phyloP scores from a whole-genome alignment of 2,113 vertebrate genomes.

The Misgurnus anguillicaudatus region DNA sequence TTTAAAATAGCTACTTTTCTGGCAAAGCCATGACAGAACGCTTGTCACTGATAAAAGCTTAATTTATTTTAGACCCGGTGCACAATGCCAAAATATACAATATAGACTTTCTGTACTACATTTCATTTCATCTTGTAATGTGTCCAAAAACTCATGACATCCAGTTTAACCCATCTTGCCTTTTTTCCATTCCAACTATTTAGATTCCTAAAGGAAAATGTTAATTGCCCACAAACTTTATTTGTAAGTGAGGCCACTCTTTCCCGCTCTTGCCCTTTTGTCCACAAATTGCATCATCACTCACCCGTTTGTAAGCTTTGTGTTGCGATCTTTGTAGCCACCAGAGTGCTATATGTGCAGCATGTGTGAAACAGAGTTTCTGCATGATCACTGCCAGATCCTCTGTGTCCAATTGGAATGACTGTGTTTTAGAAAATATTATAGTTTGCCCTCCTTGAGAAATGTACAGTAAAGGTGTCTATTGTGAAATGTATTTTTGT shows the following conservation, averaged over 20 bases:
- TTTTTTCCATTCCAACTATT: slow-evolving; percentile 77
- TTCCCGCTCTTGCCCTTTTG: slow-evolving; percentile 63
- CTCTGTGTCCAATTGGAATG: slow-evolving; percentile 26
- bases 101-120: slow-evolving; percentile 2
- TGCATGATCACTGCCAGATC: slow-evolving; percentile 40
- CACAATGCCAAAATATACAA: neutral
- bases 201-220: slow-evolving; percentile 95
- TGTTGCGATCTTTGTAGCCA: slow-evolving; percentile 36
- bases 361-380: slow-evolving; percentile 49
- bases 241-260: slow-evolving; percentile 88
- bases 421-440: slow-evolving; percentile 18
- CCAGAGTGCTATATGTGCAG: slow-evolving; percentile 37
- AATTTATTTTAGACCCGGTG: no score
- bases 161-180: slow-evolving; percentile 73
- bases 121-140: slow-evolving; percentile 27
- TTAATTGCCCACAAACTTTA: slow-evolving; percentile 87
- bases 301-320: slow-evolving; percentile 55
- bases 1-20: neutral
- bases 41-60: no score
- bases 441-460: neutral
- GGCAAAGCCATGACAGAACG: neutral
- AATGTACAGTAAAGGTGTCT: neutral
- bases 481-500: neutral
- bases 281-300: slow-evolving; percentile 65
- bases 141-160: slow-evolving; percentile 21